Evolutionary conservation across 2,113 vertebrate genomes (phyloP).

Genomic region (Lepus europaeus): DNA sequence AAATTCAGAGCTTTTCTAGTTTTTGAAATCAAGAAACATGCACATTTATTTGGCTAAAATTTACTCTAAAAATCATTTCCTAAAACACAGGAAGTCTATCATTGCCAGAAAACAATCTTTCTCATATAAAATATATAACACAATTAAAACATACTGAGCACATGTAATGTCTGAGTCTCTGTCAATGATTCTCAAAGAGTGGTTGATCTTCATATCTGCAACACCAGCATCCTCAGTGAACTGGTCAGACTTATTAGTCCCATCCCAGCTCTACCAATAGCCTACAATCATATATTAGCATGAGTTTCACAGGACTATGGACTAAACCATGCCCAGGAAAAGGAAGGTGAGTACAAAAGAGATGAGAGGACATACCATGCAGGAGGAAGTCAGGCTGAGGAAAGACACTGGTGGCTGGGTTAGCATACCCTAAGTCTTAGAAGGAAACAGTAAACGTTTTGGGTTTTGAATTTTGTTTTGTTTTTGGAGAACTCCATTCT

Average conservation of each 20-base stretch:
- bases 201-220: background rate
- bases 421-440: background rate
- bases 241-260: background rate
- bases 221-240: background rate
- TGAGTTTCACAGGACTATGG: background rate
- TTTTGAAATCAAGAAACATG: background rate
- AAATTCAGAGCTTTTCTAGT: background rate
- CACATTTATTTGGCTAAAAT: background rate
- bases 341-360: background rate
- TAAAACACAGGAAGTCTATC: conserved; percentile 33
- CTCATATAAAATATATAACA: background rate
- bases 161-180: background rate
- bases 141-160: background rate
- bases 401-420: background rate
- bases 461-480: too few species aligned
- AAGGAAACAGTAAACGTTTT: background rate
- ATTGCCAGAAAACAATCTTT: background rate
- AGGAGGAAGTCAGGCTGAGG: background rate
- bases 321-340: background rate
- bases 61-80: background rate
- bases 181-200: background rate
- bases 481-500: background rate
- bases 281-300: background rate
- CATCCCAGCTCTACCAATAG: background rate
- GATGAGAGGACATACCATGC: background rate